These are phyloP conservation scores for Babylonia areolata DNA, from an alignment of 1,140 invertebrate genomes.

Conservation along the genomic window DNA sequence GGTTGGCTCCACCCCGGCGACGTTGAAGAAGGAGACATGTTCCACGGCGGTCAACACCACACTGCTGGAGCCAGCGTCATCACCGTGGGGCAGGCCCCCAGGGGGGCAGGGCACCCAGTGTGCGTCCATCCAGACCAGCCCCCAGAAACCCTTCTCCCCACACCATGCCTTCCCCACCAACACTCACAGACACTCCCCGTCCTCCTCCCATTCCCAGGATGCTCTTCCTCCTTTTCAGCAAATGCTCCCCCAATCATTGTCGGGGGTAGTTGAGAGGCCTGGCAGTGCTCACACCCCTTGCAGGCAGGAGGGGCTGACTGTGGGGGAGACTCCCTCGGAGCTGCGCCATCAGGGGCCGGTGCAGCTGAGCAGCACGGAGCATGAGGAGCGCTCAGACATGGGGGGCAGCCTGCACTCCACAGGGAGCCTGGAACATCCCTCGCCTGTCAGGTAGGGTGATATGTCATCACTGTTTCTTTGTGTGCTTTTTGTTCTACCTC, in stretches of 20 bases:
- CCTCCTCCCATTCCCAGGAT: neutral
- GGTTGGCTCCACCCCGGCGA: neutral
- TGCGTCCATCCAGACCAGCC: slow-evolving; percentile 61
- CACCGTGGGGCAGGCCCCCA: neutral
- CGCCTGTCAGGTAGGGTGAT: slow-evolving; percentile 44
- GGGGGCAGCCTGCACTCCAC: slow-evolving; percentile 67
- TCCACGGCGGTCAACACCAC: slow-evolving; percentile 66
- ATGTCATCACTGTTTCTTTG: slow-evolving; percentile 56
- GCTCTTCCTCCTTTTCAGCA: neutral
- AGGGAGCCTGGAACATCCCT: slow-evolving; percentile 65
- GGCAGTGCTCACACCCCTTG: neutral
- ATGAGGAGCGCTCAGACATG: slow-evolving; percentile 52
- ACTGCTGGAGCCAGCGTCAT: slow-evolving; percentile 35
- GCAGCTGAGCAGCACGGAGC: slow-evolving; percentile 63
- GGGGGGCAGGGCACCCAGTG: slow-evolving; percentile 36
- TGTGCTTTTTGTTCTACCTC: no score
- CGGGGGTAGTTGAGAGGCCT: neutral
- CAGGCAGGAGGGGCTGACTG: neutral
- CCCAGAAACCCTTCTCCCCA: slow-evolving; percentile 41
- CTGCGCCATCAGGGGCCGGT: slow-evolving; percentile 59
- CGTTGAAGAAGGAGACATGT: slow-evolving; percentile 53
- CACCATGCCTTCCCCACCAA: no score
- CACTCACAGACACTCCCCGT: neutral
- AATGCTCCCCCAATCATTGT: neutral
- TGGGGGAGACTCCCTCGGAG: slow-evolving; percentile 57